A percentile compares a stretch with the other conserved stretches of the same genome.
phyloP scores from a whole-genome alignment of 2,797 vertebrate species.

The Fratercula arctica region DNA sequence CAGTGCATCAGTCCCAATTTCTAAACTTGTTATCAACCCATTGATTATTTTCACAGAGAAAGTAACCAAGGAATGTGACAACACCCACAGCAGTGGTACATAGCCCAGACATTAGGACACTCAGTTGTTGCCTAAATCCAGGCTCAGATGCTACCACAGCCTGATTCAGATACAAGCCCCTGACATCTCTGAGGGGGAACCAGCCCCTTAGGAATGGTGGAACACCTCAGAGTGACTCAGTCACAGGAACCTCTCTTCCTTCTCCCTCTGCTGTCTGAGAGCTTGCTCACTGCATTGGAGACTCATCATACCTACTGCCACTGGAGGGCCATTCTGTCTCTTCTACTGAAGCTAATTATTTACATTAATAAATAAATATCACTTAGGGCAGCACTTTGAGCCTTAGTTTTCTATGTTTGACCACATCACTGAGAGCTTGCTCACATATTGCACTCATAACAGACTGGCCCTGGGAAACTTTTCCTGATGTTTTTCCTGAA shows the following conservation, averaged over 20 bases:
- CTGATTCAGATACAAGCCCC: background rate
- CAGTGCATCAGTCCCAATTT: background rate
- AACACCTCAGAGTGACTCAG: background rate
- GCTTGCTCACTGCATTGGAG: fast-evolving
- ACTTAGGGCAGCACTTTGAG: background rate
- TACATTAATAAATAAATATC: background rate
- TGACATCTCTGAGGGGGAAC: background rate
- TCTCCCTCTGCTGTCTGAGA: background rate
- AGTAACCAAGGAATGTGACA: background rate
- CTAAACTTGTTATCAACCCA: background rate
- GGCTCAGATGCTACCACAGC: background rate
- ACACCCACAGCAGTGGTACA: background rate
- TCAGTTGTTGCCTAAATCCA: background rate
- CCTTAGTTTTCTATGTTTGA: background rate
- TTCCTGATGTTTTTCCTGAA: background rate
- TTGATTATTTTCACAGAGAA: background rate
- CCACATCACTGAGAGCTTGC: background rate
- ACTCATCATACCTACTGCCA: background rate
- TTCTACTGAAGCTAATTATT: background rate
- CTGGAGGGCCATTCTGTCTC: background rate
- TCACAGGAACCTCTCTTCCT: background rate
- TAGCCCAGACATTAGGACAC: background rate
- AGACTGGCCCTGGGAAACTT: background rate
- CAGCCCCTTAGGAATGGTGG: fast-evolving
- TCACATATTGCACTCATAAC: background rate